Conservation (phyloP, 2,113 vertebrate genomes). For the Brachyhypopomus gauderio region DNA sequence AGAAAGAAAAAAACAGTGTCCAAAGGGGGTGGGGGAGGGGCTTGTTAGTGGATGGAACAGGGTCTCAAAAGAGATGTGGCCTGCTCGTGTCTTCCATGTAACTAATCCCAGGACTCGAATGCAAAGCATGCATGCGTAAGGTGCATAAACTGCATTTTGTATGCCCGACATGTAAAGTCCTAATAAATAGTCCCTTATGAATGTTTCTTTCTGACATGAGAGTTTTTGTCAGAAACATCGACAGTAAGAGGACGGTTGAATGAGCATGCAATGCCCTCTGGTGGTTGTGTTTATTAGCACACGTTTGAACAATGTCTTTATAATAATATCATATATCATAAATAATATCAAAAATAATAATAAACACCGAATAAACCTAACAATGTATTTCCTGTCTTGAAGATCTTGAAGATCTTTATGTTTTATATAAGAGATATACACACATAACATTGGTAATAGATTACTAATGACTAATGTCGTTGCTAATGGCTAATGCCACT, state of each 20-base stretch:
- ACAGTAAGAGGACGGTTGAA: constrained; percentile 1
- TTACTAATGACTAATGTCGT: constrained; percentile 54
- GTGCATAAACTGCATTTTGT: constrained; percentile 17
- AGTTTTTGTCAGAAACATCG: not conserved
- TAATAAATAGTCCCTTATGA: constrained; percentile 16
- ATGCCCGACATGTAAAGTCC: not conserved
- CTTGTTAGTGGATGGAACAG: constrained; percentile 27
- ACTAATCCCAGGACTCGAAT: constrained; percentile 5
- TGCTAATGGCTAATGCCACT: no score
- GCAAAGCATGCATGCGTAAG: constrained; percentile 27
- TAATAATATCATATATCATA: no score
- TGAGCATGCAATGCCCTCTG: constrained; percentile 41
- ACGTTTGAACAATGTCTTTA: constrained; percentile 3
- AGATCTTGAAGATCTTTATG: constrained; percentile 32
- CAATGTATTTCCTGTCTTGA: not conserved
- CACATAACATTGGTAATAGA: constrained; percentile 69
- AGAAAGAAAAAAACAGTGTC: not conserved
- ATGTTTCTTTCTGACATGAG: constrained; percentile 1
- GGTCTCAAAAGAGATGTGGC: not conserved
- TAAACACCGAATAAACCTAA: not conserved
- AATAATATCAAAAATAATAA: no score
- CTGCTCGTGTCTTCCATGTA: constrained; percentile 17
- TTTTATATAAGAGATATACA: constrained; percentile 59
- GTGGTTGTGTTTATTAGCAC: constrained; percentile 23
- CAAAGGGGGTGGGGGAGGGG: not conserved